phyloP scores from a whole-genome alignment of 2,113 vertebrate species.

The Cercocebus atys region DNA sequence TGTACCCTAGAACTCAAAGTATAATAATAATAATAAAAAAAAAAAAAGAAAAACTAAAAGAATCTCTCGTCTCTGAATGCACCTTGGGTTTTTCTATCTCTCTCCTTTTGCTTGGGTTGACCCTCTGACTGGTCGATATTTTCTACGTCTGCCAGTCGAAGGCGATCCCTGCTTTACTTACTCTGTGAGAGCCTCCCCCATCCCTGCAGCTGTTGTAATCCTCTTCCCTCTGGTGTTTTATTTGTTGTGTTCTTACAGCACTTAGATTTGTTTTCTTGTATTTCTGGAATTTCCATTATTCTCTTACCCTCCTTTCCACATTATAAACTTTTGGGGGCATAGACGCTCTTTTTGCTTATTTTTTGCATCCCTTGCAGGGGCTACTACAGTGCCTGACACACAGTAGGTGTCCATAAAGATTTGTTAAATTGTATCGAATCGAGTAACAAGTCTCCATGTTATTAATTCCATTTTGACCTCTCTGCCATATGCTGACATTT shows the following conservation, averaged over 20 bases:
- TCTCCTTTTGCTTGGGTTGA: not conserved
- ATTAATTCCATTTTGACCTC: slow-evolving; percentile 82
- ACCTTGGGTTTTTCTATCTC: not conserved
- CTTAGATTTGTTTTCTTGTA: not conserved
- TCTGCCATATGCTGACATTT: slow-evolving; percentile 82
- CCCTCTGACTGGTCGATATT: not conserved
- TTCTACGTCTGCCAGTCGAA: not conserved
- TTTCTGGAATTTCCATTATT: slow-evolving; percentile 24
- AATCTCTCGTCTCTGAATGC: not conserved
- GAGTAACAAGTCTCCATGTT: slow-evolving; percentile 75
- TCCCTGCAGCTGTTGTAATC: not conserved
- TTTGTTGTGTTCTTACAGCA: not conserved
- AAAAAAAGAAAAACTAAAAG: not conserved
- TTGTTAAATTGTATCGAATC: slow-evolving; percentile 29
- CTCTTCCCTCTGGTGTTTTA: not conserved
- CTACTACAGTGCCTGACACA: not conserved
- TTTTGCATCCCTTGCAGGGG: not conserved
- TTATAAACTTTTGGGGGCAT: not conserved
- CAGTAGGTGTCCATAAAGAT: not conserved
- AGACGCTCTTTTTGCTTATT: not conserved
- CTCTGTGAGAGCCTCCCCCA: not conserved
- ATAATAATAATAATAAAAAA: too few relatives aligned
- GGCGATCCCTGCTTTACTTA: not conserved
- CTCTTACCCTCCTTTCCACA: not conserved
- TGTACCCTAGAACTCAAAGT: too few relatives aligned